Evolutionary conservation across 2,888 invertebrate genomes (phyloP).

Genomic region (Hybos culiciformis): DNA sequence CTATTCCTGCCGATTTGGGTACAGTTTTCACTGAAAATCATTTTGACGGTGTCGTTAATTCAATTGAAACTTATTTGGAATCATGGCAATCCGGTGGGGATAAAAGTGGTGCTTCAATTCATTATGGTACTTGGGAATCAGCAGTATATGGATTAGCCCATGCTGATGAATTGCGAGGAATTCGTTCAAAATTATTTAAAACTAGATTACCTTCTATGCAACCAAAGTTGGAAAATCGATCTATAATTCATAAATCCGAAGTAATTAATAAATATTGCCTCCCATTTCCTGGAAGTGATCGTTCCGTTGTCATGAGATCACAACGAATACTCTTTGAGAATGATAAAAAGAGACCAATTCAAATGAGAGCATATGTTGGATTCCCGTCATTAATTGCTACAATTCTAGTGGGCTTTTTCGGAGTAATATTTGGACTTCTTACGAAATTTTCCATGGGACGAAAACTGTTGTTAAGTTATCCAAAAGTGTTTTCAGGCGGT

Average conservation of each 20-base stretch:
- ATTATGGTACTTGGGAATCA: slow-evolving; percentile 86
- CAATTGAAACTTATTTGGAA: slow-evolving; percentile 57
- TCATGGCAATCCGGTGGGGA: slow-evolving; percentile 25
- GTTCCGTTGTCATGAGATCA: slow-evolving; percentile 65
- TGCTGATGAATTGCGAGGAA: slow-evolving; percentile 43
- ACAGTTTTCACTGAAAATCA: slow-evolving; percentile 60
- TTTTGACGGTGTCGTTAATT: slow-evolving; percentile 66
- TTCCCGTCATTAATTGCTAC: slow-evolving; percentile 40
- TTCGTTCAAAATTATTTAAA: slow-evolving; percentile 56
- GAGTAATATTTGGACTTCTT: slow-evolving; percentile 46
- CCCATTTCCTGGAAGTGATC: slow-evolving; percentile 74
- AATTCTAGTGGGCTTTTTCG: slow-evolving; percentile 41
- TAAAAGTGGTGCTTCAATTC: slow-evolving; percentile 40
- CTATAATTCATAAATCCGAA: slow-evolving; percentile 39
- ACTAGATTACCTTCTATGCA: slow-evolving; percentile 46
- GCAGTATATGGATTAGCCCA: slow-evolving; percentile 63
- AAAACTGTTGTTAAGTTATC: slow-evolving; percentile 51
- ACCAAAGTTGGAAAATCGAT: slow-evolving; percentile 45
- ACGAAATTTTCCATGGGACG: slow-evolving; percentile 49
- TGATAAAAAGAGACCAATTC: slow-evolving; percentile 58
- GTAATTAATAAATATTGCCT: slow-evolving; percentile 45
- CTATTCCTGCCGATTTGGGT: slow-evolving; percentile 82
- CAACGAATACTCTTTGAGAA: slow-evolving; percentile 60
- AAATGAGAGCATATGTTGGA: slow-evolving; percentile 61
- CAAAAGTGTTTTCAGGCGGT: slow-evolving; percentile 59